A percentile compares a stretch with the other conserved stretches of the same genome.
These are phyloP conservation scores for Microtus richardsoni DNA, from an alignment of 2,113 vertebrate genomes.

Conservation along the genomic window DNA sequence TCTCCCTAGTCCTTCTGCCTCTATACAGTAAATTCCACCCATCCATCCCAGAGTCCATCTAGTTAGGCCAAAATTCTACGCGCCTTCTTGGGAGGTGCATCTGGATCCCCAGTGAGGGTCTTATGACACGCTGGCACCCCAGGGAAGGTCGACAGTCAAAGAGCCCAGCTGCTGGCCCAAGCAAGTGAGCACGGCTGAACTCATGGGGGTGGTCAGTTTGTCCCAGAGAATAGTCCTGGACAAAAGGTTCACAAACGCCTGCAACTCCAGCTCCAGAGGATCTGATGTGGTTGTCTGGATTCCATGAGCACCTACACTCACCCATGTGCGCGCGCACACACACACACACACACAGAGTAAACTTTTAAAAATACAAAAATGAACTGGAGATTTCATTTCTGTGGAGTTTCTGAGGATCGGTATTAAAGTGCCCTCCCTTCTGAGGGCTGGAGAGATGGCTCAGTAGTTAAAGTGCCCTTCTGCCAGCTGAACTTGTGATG, in stretches of 20 bases:
- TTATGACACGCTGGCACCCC: neutral
- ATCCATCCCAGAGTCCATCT: neutral
- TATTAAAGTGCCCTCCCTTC: neutral
- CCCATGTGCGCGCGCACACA: neutral
- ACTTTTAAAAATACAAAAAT: neutral
- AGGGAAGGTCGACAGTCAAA: neutral
- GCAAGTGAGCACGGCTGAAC: neutral
- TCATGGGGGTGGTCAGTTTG: neutral
- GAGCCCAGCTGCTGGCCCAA: neutral
- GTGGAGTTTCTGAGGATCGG: neutral
- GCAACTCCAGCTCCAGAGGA: neutral
- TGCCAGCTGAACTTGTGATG: neutral
- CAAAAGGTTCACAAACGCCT: neutral
- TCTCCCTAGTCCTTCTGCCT: neutral
- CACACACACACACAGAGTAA: neutral
- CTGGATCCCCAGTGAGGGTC: neutral
- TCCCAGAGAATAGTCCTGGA: neutral
- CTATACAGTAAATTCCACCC: neutral
- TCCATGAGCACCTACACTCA: neutral
- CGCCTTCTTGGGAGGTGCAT: neutral
- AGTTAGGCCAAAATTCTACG: neutral
- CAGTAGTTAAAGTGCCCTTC: neutral
- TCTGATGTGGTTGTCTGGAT: neutral
- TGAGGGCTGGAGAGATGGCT: too few relatives aligned
- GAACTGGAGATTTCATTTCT: neutral